Base-by-base conservation (phyloP, 2,888 invertebrate genomes). In the Drosophila robusta region DNA sequence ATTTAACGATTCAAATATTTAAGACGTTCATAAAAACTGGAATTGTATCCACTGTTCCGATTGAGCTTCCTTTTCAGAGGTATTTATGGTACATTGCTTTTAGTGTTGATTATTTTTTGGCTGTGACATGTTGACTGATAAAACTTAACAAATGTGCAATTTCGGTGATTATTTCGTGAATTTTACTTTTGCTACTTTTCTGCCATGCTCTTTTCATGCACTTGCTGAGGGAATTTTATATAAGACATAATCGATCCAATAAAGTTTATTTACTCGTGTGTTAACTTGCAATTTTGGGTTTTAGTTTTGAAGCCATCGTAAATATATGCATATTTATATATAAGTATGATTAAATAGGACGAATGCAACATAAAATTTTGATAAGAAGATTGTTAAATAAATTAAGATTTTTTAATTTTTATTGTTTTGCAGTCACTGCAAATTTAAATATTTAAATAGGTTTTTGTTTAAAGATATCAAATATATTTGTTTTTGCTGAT, bases 141-240 rank as follows among this genome's bases (percentile, higher is more conserved):
- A 61, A 69, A 63, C 64, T 56, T 50, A 51, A 61, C 66, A 71
- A 68, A 85, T 67, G 61, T 57, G 39, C 61, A 41, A 62, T 78
- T 69, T 71, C 41, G 39, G 41, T 44, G 22, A 39, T 47, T 63
- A 45, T 55, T 52, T 24, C n/a, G 32, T 26, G 45, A 3, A 3
- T 12, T 45, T 36, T 39, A 26, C 3, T 9, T n/a, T 29, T 9
- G 36, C 4, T 46, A 32, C n/a, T 45, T 46, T 18, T 38, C 9
- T 34, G 14, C 29, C 29, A 12, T 46, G n/a, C 46, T 55, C 63
- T 52, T 44, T 36, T 29, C 22, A 3, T 24, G 16, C 8, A 7
- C 3, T 52, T 18, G 14, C 24, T 12, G n/a, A 9, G 8, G 4
- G 8, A 16, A 11, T 49, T 56, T 32, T 45, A 12, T 38, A 52